Evolutionary conservation across 1,140 invertebrate species (phyloP), one percentile per base, ranked within the genome.

Genomic region (Drosophila ogumai): DNA sequence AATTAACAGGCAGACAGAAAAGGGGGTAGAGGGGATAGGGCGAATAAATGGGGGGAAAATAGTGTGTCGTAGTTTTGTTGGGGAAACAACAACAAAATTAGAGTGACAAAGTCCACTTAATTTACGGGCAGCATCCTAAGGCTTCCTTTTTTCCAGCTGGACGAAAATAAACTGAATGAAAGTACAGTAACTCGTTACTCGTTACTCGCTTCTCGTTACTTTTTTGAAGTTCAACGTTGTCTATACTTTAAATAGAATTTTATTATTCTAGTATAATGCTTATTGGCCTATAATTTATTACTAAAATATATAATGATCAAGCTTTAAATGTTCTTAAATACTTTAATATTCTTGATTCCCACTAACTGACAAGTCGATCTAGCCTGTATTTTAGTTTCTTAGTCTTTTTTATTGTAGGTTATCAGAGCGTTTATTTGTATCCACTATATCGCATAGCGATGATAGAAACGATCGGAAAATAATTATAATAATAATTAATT

Each of bases 61-160:
- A 63, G 34, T 38, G 13, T 41, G 12, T 34, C 9, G 38, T 25
- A 38, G 40, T 55, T 7, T 52, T 49, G 12, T n/a, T n/a, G 17
- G 12, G 49, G 28, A 1, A 3, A 28, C 25, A 10, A 7, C 3
- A 8, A 9, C 15, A 36, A 19, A 34, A 19, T 19, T 19, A 19
- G n/a, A 65, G 17, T 25, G 6, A 56, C 69, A 75, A 72, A 75
- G 72, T 75, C 54, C 59, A 65, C 17, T 67, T 69, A 54, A 75
- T 75, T 75, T 75, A 19, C 46, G 36, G 7, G 9, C 50, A 72
- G 43, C 41, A 69, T 65, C 55, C 72, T 76, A 76, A 3, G 74
- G 74, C 54, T 76, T 76, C 52, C 13, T 10, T 22, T 13, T 5
- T 6, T 41, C 47, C 61, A 76, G 61, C 36, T 65, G 71, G 52